These are phyloP conservation scores for Semotilus atromaculatus DNA, from an alignment of 2,797 vertebrate genomes.

Conservation along the genomic window DNA sequence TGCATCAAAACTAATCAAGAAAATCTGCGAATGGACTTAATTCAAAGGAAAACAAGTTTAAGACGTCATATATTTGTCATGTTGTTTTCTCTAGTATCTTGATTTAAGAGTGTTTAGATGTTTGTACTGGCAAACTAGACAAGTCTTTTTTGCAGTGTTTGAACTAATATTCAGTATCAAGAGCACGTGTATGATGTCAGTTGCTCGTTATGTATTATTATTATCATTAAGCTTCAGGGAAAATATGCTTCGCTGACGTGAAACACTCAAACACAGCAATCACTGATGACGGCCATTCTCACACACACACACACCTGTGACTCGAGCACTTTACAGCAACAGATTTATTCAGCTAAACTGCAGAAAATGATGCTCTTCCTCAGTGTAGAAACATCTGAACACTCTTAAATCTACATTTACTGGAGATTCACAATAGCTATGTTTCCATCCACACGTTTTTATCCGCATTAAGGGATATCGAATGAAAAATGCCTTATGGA, in stretches of 20 bases:
- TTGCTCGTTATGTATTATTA: neutral
- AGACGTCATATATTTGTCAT: neutral
- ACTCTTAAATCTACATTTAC: too few relatives aligned
- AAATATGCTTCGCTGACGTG: neutral
- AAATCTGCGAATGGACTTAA: neutral
- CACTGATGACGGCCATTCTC: too few relatives aligned
- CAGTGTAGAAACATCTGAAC: too few relatives aligned
- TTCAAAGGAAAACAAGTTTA: neutral
- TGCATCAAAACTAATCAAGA: neutral
- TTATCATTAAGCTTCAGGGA: conserved; percentile 12
- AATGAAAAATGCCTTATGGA: too few relatives aligned
- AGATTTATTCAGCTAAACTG: too few relatives aligned
- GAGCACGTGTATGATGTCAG: neutral
- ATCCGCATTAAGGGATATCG: too few relatives aligned
- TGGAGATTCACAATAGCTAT: too few relatives aligned
- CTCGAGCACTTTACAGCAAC: too few relatives aligned
- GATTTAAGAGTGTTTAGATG: neutral
- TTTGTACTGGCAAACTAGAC: neutral
- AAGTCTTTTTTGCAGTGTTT: neutral
- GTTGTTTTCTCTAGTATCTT: neutral
- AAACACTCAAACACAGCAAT: too few relatives aligned
- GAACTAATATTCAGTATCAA: neutral
- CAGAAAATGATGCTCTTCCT: too few relatives aligned
- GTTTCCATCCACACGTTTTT: too few relatives aligned
- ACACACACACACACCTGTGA: too few relatives aligned